Base-by-base conservation (phyloP, 2,797 vertebrate genomes). In the Macrochelys suwanniensis region DNA sequence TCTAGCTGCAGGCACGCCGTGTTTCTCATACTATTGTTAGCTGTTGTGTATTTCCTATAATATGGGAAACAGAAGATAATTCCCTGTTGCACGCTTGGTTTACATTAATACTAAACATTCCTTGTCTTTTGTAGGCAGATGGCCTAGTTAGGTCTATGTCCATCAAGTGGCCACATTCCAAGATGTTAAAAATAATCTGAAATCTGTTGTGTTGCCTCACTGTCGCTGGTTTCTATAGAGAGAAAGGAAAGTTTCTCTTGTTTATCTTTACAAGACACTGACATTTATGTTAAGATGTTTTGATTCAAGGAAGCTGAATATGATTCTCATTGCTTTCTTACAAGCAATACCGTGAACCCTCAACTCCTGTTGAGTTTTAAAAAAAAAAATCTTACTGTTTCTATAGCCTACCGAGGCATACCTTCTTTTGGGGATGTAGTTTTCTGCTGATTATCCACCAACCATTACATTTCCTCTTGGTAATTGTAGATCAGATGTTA, bases 401-500 rank as follows among this genome's bases (percentile, higher is more conserved):
- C 6, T 57, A 28, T 21, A 56, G 23, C 25, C 77, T 82, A n/a
- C n/a, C 11, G 56, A 51, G 31, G 17, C 11, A 80, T 79, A n/a
- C 6, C 1, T 37, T 92, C 90, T 87, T 33, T 45, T 57, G 37
- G 57, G 0, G 1, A 1, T 61, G 86, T 37, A 92, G 10, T 5
- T 3, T 10, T 6, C 88, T 19, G 19, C 77, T 17, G 79, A 85
- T 49, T 3, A 88, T 53, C 28, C 90, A 87, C 78, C n/a, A 94
- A 47, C 92, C 19, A 13, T 85, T 87, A 87, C 10, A 65, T 84
- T 79, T 83, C 23, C 17, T 94, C 54, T 25, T 0, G 50, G 76
- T 23, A 89, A 85, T 80, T 95, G 94, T 19, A 90, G 92, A 87
- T 9, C 61, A 94, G 80, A 61, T 85, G 56, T 94, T 19, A 87